Base-by-base conservation (phyloP, 2,797 vertebrate species). In the Artibeus lituratus region DNA sequence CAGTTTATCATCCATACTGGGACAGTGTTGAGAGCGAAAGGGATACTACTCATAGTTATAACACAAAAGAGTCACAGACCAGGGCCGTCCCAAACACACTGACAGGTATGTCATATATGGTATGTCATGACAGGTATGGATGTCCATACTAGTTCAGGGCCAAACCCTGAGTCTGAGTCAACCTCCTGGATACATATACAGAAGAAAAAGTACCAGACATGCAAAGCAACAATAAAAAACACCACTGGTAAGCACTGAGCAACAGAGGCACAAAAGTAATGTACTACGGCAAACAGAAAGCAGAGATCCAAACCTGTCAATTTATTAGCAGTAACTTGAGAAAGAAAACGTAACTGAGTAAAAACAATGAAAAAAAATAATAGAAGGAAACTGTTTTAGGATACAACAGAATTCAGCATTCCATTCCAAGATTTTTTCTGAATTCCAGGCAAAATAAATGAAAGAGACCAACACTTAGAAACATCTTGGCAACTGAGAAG, bases 361-460 rank as follows among this genome's bases (percentile, higher is more conserved):
- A 90, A 94, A 86, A 47, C 47, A 95, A 39, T 39, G 9, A 9
- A 67, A 67, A 76, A 78, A 14, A 93, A 91, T 73, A 87, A 92
- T 12, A 77, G 24, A 90, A 67, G 73, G 42, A 96, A 78, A 88
- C 2, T 83, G 42, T 90, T 90, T 87, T 11, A 73, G 70, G 78
- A 81, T 74, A 26, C 93, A 70, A 91, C 4, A 69, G 42, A 96
- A 92, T 88, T 91, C 84, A 81, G 44, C 91, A 73, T 77, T 91
- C 6, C 3, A 87, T 19, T 85, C 74, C 14, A 35, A 73, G 81
- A 88, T 24, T 57, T 82, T 91, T 62, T 81, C 82, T 51, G 37
- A 89, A 78, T 92, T 95, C 74, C 24, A 94, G 59, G 29, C 7
- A 90, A 90, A 95, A 87, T 55, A 89, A 96, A 69, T 73, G 21